Base-by-base conservation (phyloP, 1,140 invertebrate genomes). In the Ceratina calcarata region DNA sequence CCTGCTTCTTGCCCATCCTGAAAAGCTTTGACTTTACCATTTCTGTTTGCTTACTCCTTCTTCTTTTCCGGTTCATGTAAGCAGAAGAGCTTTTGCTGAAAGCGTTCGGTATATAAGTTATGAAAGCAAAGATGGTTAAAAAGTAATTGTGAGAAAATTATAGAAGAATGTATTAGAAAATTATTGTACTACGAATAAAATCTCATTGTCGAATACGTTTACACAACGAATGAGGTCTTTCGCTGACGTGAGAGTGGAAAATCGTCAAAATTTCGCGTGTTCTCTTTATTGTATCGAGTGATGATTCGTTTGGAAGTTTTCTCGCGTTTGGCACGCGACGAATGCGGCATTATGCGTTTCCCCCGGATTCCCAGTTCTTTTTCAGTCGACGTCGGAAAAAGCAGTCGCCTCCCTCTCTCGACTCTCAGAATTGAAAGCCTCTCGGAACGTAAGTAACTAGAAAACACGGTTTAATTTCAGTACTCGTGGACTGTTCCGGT, bases 381-480 rank as follows among this genome's bases (percentile, higher is more conserved):
- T 16, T 13, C 64, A 57, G 20, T 7, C 2, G 20, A 18, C 51
- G 7, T 10, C 22, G 16, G 16, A 24, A 45, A 45, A 68, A 58
- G 16, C 0, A 2, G n/a, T 51, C 13, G 15, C 16, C 45, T 68
- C 24, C 2, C 24, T n/a, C 51, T 57, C 51, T 8, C 37, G 18
- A 7, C 27, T 53, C 24, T 16, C 2, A 27, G 13, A 72, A 76
- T 62, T 53, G 64, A 61, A 61, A 80, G 62, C 51, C 45, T 27
- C 58, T 49, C 18, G 15, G 8, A 1, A 18, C 0, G 20, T 64
- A 24, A 64, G 62, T 61, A 73, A 61, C 70, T 60, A 61, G 62
- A 74, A 61, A 79, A 74, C 77, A 73, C 68, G 82, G 71, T 83
- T 85, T 85, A 85, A 85, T 85, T 85, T 85, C 74, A 70, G 51